Percentiles rank a stretch among this genome's conserved stretches.
These are phyloP conservation scores for Leguminivora glycinivorella DNA, from an alignment of 1,140 invertebrate genomes.

Conservation along the genomic window DNA sequence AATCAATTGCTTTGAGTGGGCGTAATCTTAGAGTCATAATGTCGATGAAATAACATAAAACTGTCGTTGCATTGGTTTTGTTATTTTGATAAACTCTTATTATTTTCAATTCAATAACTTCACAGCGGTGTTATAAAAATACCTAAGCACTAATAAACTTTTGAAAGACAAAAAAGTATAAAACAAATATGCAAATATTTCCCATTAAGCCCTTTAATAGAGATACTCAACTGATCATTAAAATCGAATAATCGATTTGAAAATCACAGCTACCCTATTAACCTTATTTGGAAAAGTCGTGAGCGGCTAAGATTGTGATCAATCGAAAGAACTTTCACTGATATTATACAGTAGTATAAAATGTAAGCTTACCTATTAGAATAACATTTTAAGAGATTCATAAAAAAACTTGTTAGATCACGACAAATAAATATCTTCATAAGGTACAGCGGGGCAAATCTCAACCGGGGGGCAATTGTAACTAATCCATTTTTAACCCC, in stretches of 20 bases:
- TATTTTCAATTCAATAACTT: not conserved
- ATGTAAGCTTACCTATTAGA: not conserved
- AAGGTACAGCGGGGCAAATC: too few relatives aligned
- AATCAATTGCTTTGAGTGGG: not conserved
- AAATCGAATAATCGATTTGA: constrained; percentile 3
- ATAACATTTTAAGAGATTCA: not conserved
- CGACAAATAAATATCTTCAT: too few relatives aligned
- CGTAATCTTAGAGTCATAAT: not conserved
- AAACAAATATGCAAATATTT: too few relatives aligned
- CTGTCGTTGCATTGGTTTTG: not conserved
- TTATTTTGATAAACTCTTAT: not conserved
- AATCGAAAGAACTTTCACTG: not conserved
- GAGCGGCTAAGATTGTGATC: not conserved
- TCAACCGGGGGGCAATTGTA: too few relatives aligned
- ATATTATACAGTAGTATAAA: not conserved
- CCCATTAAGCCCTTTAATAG: too few relatives aligned
- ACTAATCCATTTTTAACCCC: too few relatives aligned
- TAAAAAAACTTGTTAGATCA: not conserved
- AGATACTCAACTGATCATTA: not conserved
- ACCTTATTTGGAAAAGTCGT: not conserved
- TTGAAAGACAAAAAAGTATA: too few relatives aligned
- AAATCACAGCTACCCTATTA: not conserved
- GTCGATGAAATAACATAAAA: not conserved
- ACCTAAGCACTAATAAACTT: too few relatives aligned
- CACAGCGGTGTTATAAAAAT: too few relatives aligned